phyloP scores from a whole-genome alignment of 2,113 vertebrate species.

The Tetraodon nigroviridis region DNA sequence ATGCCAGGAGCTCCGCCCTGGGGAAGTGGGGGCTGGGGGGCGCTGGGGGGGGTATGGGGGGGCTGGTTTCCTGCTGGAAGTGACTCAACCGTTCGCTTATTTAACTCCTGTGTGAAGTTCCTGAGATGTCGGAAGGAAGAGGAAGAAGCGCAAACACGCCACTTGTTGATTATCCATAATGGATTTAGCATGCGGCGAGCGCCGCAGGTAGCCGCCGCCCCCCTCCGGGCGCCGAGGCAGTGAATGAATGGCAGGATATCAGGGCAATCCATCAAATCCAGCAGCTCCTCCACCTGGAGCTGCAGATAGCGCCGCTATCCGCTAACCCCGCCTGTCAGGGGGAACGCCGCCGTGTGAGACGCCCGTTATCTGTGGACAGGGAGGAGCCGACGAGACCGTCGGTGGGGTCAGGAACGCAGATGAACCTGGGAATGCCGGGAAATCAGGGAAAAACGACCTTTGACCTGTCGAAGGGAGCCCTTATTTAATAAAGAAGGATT shows the following conservation, averaged over 20 bases:
- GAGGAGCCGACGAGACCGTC: neutral
- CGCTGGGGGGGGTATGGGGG: too few relatives aligned
- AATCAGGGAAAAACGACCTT: too few relatives aligned
- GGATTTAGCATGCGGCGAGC: conserved; percentile 29
- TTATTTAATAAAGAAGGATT: too few relatives aligned
- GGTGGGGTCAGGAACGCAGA: neutral
- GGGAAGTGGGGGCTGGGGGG: too few relatives aligned
- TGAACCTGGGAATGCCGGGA: too few relatives aligned
- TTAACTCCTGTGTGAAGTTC: conserved; percentile 27
- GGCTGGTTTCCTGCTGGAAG: conserved; percentile 35
- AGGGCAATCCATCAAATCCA: conserved; percentile 28
- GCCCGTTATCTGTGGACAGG: neutral
- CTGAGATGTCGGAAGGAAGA: conserved; percentile 11
- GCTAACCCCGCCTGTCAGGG: conserved; percentile 16
- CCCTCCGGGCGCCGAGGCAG: conserved; percentile 20
- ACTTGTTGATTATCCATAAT: conserved; percentile 35
- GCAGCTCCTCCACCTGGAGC: conserved; percentile 21
- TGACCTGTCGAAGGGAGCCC: too few relatives aligned
- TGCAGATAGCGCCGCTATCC: conserved; percentile 26
- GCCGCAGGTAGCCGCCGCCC: neutral
- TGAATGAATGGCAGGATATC: conserved; percentile 48
- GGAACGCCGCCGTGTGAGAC: neutral
- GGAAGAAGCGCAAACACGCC: neutral
- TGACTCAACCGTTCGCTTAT: conserved; percentile 47
- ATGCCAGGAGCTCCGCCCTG: conserved; percentile 17